A percentile compares a stretch with the other conserved stretches of the same genome.
These are phyloP conservation scores for Idaea dimidiata DNA, from an alignment of 2,888 invertebrate genomes.

Conservation along the genomic window DNA sequence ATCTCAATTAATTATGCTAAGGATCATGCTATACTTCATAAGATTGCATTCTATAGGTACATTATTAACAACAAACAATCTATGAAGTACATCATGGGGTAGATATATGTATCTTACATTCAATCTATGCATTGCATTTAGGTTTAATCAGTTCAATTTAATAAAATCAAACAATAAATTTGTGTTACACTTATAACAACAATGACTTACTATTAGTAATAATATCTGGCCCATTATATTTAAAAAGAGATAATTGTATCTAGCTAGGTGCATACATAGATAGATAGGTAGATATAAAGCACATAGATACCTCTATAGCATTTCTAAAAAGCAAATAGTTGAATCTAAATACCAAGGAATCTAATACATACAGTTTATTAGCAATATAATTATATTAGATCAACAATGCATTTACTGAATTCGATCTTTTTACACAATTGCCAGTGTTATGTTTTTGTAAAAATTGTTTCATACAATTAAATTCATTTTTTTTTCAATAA, in stretches of 20 bases:
- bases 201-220: constrained; percentile 58
- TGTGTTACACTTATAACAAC: constrained; percentile 58
- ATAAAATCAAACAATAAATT: constrained; percentile 77
- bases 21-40: constrained; percentile 48
- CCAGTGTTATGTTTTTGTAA: no score
- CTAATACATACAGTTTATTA: not conserved
- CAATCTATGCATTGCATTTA: constrained; percentile 79
- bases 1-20: constrained; percentile 45
- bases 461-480: not conserved
- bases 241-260: constrained; percentile 40
- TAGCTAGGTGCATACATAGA: constrained; percentile 23
- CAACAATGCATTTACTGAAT: not conserved
- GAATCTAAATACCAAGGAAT: not conserved
- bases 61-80: constrained; percentile 36
- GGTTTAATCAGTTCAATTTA: constrained; percentile 75
- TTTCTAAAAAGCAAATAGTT: not conserved
- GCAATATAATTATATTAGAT: not conserved
- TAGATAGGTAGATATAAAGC: not conserved
- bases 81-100: constrained; percentile 59
- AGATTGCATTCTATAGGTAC: constrained; percentile 34
- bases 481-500: not conserved
- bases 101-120: constrained; percentile 79
- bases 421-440: not conserved
- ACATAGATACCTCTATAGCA: not conserved
- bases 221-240: constrained; percentile 61